Conservation (phyloP, 2,888 invertebrate species). For the Strigamia transsilvanica region DNA sequence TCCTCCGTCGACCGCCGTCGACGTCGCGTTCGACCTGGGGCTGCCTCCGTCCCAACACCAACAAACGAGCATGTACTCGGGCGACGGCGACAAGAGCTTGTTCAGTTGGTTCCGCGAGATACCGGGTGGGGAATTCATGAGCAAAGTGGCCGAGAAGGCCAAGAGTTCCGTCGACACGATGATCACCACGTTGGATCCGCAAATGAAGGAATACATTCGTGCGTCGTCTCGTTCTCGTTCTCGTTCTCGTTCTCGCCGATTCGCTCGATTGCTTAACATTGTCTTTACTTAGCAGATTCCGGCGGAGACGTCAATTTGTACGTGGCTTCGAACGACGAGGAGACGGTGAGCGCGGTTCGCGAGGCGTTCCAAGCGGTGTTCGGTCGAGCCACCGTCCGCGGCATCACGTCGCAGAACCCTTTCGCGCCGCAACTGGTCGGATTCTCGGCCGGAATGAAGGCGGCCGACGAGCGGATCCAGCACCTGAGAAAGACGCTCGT, state of each 20-base stretch:
- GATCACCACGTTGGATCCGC: constrained; percentile 87
- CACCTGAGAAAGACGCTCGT: constrained; percentile 69
- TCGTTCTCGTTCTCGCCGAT: too few relatives aligned
- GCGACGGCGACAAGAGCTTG: constrained; percentile 65
- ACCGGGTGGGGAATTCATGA: constrained; percentile 62
- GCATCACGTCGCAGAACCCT: constrained; percentile 71
- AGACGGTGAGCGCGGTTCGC: constrained; percentile 77
- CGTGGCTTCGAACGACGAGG: constrained; percentile 80
- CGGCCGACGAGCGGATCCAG: constrained; percentile 77
- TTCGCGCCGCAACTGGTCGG: constrained; percentile 81
- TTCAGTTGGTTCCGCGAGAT: constrained; percentile 77
- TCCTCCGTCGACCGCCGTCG: constrained; percentile 12
- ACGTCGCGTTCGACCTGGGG: background rate
- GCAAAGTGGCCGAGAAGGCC: constrained; percentile 56
- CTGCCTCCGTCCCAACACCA: background rate
- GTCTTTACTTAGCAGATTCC: constrained; percentile 69
- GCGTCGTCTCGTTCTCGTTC: constrained; percentile 63
- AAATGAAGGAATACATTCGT: constrained; percentile 88
- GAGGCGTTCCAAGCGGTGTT: constrained; percentile 83
- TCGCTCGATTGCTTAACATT: background rate
- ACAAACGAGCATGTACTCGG: background rate
- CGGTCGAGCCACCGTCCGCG: constrained; percentile 80
- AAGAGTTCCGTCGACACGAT: constrained; percentile 80
- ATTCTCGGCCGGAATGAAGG: constrained; percentile 77
- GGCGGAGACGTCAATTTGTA: constrained; percentile 80